These are phyloP conservation scores for Scleropages formosus DNA, from an alignment of 2,797 vertebrate genomes.

Conservation along the genomic window DNA sequence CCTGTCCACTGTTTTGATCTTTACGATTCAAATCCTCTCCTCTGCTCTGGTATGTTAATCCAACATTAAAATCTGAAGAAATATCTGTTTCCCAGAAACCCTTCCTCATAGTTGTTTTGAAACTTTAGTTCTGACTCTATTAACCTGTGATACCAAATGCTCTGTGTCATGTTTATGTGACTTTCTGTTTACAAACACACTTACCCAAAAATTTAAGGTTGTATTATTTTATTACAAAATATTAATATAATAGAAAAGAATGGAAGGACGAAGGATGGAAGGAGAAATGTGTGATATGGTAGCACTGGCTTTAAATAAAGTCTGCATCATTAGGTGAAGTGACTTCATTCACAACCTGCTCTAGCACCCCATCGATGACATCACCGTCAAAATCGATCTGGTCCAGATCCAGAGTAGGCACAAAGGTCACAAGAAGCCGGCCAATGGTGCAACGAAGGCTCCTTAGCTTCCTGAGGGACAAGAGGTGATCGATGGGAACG, in stretches of 20 bases:
- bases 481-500: no score
- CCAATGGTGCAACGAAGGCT: conserved; percentile 70
- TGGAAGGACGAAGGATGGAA: background rate
- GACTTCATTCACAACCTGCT: conserved; percentile 74
- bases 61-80: no score
- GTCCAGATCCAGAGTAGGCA: conserved; percentile 72
- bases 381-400: conserved; percentile 73
- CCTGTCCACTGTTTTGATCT: no score
- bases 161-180: no score
- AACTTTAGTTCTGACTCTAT: no score
- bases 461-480: conserved; percentile 58
- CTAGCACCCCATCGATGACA: conserved; percentile 71
- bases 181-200: no score
- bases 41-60: no score
- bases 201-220: conserved; percentile 2
- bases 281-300: background rate
- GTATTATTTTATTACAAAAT: background rate
- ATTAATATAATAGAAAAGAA: background rate
- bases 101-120: no score
- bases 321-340: background rate
- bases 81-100: no score
- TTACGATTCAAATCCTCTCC: no score
- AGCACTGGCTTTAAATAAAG: background rate
- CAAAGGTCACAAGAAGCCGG: conserved; percentile 69
- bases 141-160: no score